Base-by-base conservation (phyloP, 1,140 invertebrate species). In the Caenorhabditis brenneri region DNA sequence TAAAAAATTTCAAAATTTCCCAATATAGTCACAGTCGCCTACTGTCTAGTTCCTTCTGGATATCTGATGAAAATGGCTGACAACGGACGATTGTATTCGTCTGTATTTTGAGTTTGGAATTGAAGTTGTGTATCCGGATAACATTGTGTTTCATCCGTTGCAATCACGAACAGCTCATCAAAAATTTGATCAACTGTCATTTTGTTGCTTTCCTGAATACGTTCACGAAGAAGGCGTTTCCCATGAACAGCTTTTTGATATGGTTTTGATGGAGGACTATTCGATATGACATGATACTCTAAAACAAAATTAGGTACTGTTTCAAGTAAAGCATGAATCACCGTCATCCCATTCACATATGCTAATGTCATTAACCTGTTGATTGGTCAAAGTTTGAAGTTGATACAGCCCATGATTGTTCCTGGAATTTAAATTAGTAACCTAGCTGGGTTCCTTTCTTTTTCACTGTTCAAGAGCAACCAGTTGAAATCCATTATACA, bases 31-130 rank as follows among this genome's bases (percentile, higher is more conserved):
- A 39, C 2, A 16, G 0, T 12, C 9, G 27, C 51, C 15, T 6
- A 60, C 36, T 27, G 15, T 46, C 39, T 81, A 16, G n/a, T 42
- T 60, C 27, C 80, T 31, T 39, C 49, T 27, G 55, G 80, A 81
- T 58, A 81, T 42, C 39, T 55, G 39, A 88, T 85, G 42, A 85
- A 88, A 53, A 88, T 49, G 15, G 87, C 87, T 33, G 79, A 85
- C 22, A 88, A 82, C 15, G 74, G 42, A 36, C 83, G 82, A 55
- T 88, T 88, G 7, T 81, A 79, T 42, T 83, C 81, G 15, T 80
- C 58, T 22, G n/a, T 81, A 48, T 83, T 82, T 69, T 42, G 83
- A 39, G 69, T 88, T 81, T 46, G 87, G 79, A 74, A 87, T 69
- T 46, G 36, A 9, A 84, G 16, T 51, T 84, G 83, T 24, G 31